Conservation (phyloP, 2,113 vertebrate genomes). For the Pseudonaja textilis region DNA sequence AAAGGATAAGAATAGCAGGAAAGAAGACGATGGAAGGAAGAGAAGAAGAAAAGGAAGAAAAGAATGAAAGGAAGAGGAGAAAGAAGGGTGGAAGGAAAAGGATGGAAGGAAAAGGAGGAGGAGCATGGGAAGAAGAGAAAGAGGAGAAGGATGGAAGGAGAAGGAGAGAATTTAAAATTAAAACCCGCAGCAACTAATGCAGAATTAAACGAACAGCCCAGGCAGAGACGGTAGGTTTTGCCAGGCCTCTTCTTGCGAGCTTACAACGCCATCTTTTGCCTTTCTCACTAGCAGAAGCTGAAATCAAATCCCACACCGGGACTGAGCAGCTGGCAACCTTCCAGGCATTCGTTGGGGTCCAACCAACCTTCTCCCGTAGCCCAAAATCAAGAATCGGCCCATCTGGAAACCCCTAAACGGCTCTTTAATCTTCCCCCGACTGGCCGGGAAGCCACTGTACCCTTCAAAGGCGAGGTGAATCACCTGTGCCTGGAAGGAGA, state of each 20-base stretch:
- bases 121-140: background rate
- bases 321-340: too few relatives aligned
- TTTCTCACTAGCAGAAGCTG: background rate
- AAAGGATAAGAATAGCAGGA: background rate
- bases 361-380: background rate
- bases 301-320: background rate
- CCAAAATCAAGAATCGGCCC: too few relatives aligned
- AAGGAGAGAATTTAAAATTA: background rate
- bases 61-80: too few relatives aligned
- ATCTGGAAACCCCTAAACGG: background rate
- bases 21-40: background rate
- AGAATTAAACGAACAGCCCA: background rate
- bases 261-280: background rate
- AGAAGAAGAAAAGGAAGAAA: too few relatives aligned
- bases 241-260: background rate
- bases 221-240: too few relatives aligned
- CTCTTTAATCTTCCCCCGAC: too few relatives aligned
- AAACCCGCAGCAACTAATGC: background rate
- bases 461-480: background rate
- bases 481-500: background rate
- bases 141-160: too few relatives aligned
- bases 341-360: background rate
- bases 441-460: accelerated
- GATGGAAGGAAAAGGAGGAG: too few relatives aligned
- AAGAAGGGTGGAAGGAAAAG: background rate